Percentiles rank a stretch among this genome's conserved stretches.
phyloP scores from a whole-genome alignment of 2,113 vertebrate genomes.

The human region GRCh38 chr1:227079501-227080000 shows the following conservation, averaged over 20 bases:
- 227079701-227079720: slow-evolving; percentile 62
- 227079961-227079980: no score
- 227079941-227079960: background rate
- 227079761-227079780: slow-evolving; percentile 16
- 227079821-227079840: background rate
- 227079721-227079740: background rate
- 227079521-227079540: background rate
- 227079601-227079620: background rate
- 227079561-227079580: background rate
- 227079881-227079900: background rate
- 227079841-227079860: background rate
- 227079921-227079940: background rate
- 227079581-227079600: background rate
- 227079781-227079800: slow-evolving; percentile 27
- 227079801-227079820: background rate
- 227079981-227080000: background rate
- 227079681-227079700: background rate
- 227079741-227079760: slow-evolving; percentile 9
- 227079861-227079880: background rate
- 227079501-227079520: background rate
- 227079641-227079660: background rate
- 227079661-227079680: background rate
- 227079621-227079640: background rate
- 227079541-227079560: slow-evolving; percentile 25
- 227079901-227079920: background rate